Evolutionary conservation across 2,888 invertebrate species (phyloP).

Genomic region (Xylota sylvarum): DNA sequence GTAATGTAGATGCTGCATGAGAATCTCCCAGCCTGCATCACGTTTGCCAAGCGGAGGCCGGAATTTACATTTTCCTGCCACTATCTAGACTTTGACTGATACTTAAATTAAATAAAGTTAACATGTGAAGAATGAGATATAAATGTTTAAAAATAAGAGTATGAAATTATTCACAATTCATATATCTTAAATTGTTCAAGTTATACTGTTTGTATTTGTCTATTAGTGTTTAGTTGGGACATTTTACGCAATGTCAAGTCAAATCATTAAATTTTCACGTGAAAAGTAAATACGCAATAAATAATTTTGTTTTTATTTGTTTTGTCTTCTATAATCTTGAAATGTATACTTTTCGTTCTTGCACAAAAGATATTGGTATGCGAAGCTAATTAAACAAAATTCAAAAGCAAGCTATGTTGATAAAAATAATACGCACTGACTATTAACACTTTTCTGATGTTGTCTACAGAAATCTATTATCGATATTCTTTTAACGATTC

Average conservation of each 20-base stretch:
- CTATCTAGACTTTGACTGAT: conserved; percentile 41
- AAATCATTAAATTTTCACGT: conserved; percentile 8
- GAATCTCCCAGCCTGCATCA: background rate
- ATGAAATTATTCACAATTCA: background rate
- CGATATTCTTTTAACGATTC: too few relatives aligned
- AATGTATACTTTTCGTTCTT: too few relatives aligned
- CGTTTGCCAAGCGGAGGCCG: background rate
- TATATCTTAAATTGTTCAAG: background rate
- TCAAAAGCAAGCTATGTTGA: too few relatives aligned
- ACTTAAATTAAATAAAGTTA: conserved; percentile 24
- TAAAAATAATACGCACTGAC: too few relatives aligned
- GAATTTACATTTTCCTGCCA: conserved; percentile 17
- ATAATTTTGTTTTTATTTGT: background rate
- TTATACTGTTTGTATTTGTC: conserved; percentile 19
- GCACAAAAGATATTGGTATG: too few relatives aligned
- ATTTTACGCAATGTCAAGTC: conserved; percentile 37
- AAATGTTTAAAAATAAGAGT: background rate
- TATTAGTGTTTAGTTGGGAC: conserved; percentile 16
- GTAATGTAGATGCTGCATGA: background rate
- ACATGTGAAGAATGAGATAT: background rate
- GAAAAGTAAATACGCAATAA: background rate
- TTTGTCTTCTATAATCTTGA: too few relatives aligned
- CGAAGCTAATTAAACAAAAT: too few relatives aligned
- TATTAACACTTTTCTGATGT: too few relatives aligned
- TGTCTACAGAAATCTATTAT: too few relatives aligned